These are phyloP conservation scores for Aphelenchoides avenae DNA, from an alignment of 1,140 invertebrate genomes.

Conservation along the genomic window DNA sequence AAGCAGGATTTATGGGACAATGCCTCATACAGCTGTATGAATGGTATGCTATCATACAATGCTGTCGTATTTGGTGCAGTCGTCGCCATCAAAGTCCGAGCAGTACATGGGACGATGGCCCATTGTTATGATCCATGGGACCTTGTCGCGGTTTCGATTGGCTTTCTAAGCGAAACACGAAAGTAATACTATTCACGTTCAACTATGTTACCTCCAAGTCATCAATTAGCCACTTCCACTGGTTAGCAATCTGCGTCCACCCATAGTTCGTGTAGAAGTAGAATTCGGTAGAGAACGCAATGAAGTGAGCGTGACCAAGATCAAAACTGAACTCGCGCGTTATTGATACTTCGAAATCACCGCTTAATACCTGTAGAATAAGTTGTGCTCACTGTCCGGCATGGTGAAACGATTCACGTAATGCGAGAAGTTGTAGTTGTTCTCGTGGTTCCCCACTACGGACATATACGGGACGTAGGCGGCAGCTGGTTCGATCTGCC, in stretches of 20 bases:
- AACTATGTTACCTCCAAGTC: slow-evolving; percentile 66
- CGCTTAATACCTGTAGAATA: slow-evolving; percentile 52
- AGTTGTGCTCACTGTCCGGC: slow-evolving; percentile 47
- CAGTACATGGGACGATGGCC: slow-evolving; percentile 97
- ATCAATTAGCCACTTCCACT: slow-evolving; percentile 80
- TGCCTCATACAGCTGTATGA: slow-evolving; percentile 19
- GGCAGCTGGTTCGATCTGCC: slow-evolving; percentile 78
- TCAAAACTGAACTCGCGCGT: slow-evolving; percentile 62
- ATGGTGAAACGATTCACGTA: slow-evolving; percentile 44
- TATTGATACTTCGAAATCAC: slow-evolving; percentile 7
- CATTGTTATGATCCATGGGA: slow-evolving; percentile 86
- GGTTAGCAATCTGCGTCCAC: slow-evolving; percentile 73
- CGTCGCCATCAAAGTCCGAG: slow-evolving; percentile 77
- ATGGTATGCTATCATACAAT: slow-evolving; percentile 25
- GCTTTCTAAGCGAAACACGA: slow-evolving; percentile 37
- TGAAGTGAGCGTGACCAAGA: slow-evolving; percentile 83
- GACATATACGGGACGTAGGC: slow-evolving; percentile 86
- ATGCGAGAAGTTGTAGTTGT: slow-evolving; percentile 38
- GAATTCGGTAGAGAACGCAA: slow-evolving; percentile 84
- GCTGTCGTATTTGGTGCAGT: slow-evolving; percentile 68
- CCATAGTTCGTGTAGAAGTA: slow-evolving; percentile 83
- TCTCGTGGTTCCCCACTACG: slow-evolving; percentile 71
- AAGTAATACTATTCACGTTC: neutral
- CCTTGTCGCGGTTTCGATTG: slow-evolving; percentile 47
- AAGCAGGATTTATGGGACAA: slow-evolving; percentile 12